Evolutionary conservation across 2,888 invertebrate genomes (phyloP), one percentile per base, ranked within the genome.

Genomic region (Pharmacophagus antenor): DNA sequence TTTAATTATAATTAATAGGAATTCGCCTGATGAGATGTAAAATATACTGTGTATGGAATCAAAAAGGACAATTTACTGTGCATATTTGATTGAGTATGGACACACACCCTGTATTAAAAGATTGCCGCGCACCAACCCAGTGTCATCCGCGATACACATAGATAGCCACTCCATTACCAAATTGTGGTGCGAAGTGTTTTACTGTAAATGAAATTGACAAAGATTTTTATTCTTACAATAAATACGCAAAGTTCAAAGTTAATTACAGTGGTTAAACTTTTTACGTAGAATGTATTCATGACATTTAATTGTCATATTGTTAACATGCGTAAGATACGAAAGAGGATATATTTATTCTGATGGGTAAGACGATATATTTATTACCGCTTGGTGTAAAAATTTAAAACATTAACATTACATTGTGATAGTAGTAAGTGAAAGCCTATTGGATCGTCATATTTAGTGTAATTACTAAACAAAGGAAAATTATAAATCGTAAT

Each of bases 91-190:
- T 49, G 17, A 54, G 22, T 46, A 50, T 46, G 5, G 18, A 56
- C 22, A 60, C n/a, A n/a, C 63, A 65, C 41, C 64, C 62, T 64
- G 37, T 65, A 65, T 60, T 23, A 54, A 46, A 4, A 17, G 27
- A 60, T n/a, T 49, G 41, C 58, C 56, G 27, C 44, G 37, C 53
- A 41, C 50, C 50, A 55, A 61, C 56, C 61, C 23, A 61, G 56
- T 52, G 56, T 31, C 41, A 27, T 27, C 56, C 52, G 56, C 44
- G 31, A 31, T 21, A 41, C 37, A 25, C 23, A 51, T 17, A 49
- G 56, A 61, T 61, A 61, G 17, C 48, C 50, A 37, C 25, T 42
- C 42, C 53, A 59, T 53, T 59, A 59, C 56, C 56, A n/a, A 61
- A 61, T 61, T 56, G 56, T 56, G 10, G n/a, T 7, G 51, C 12